Percentiles rank a stretch among this genome's conserved stretches.
phyloP scores from a whole-genome alignment of 2,113 vertebrate genomes.

The Sorex araneus region DNA sequence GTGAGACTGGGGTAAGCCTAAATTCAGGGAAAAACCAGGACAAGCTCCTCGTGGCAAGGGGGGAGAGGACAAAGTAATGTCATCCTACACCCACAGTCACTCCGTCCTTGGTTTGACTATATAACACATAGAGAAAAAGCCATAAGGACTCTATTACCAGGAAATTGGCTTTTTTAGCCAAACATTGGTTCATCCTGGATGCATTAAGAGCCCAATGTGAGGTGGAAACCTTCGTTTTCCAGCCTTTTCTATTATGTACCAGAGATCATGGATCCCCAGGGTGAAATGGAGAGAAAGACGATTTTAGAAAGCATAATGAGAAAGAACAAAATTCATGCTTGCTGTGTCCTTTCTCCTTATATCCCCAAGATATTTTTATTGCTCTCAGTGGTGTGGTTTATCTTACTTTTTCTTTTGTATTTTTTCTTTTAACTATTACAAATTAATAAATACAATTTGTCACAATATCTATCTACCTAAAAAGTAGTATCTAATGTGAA shows the following conservation, averaged over 20 bases:
- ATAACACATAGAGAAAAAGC: conserved; percentile 25
- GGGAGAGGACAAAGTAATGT: too few relatives aligned
- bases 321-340: not conserved
- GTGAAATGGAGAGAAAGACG: conserved; percentile 28
- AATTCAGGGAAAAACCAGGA: too few relatives aligned
- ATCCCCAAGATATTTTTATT: not conserved
- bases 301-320: not conserved
- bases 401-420: conserved; percentile 26
- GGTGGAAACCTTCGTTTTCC: conserved; percentile 1
- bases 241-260: conserved; percentile 49
- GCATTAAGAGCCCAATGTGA: conserved; percentile 48
- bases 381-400: not conserved
- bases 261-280: conserved; percentile 27
- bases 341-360: conserved; percentile 13
- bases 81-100: not conserved
- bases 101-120: conserved; percentile 36
- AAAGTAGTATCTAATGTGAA: not conserved
- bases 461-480: not conserved
- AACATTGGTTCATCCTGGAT: conserved; percentile 41
- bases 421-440: conserved; percentile 28
- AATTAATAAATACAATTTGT: not conserved
- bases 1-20: too few relatives aligned
- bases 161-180: conserved; percentile 58
- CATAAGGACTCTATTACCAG: conserved; percentile 55
- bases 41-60: too few relatives aligned